Evolutionary conservation across 2,113 vertebrate genomes (phyloP).

Genomic region (Ancistrus triradiatus): DNA sequence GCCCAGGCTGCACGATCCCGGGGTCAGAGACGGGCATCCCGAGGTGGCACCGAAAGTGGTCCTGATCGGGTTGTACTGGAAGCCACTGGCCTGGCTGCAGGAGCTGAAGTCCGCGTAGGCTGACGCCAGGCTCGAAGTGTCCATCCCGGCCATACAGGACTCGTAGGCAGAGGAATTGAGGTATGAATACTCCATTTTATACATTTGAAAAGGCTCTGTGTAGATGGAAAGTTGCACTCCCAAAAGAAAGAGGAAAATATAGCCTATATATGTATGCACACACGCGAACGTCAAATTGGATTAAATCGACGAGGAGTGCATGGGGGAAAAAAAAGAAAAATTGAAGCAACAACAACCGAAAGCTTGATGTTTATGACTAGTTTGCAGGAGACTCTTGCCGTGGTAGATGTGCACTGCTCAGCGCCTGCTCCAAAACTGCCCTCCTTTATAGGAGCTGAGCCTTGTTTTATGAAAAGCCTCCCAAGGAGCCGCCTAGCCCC

Average conservation of each 20-base stretch:
- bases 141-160: slow-evolving; percentile 99
- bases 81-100: slow-evolving; percentile 98
- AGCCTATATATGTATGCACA: slow-evolving; percentile 7
- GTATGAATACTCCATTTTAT: slow-evolving; percentile 99
- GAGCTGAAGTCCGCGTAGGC: slow-evolving; percentile 99
- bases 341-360: slow-evolving; percentile 55
- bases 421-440: slow-evolving; percentile 98
- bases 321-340: slow-evolving; percentile 53
- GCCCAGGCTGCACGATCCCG: slow-evolving; percentile 97
- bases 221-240: slow-evolving; percentile 72
- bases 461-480: slow-evolving; percentile 99
- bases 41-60: slow-evolving; percentile 98
- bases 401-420: slow-evolving; percentile 96
- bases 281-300: slow-evolving; percentile 52
- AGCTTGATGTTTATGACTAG: slow-evolving; percentile 66
- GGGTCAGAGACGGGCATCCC: slow-evolving; percentile 97
- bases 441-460: slow-evolving; percentile 97
- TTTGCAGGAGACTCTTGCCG: slow-evolving; percentile 77
- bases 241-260: slow-evolving; percentile 59
- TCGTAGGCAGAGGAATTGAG: slow-evolving; percentile 99
- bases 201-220: slow-evolving; percentile 98
- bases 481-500: slow-evolving; percentile 99
- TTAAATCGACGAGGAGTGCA: slow-evolving; percentile 41
- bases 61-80: slow-evolving; percentile 99
- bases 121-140: slow-evolving; percentile 98